A percentile compares a stretch with the other conserved stretches of the same genome.
phyloP scores from a whole-genome alignment of 2,113 vertebrate genomes.

The Alligator mississippiensis region DNA sequence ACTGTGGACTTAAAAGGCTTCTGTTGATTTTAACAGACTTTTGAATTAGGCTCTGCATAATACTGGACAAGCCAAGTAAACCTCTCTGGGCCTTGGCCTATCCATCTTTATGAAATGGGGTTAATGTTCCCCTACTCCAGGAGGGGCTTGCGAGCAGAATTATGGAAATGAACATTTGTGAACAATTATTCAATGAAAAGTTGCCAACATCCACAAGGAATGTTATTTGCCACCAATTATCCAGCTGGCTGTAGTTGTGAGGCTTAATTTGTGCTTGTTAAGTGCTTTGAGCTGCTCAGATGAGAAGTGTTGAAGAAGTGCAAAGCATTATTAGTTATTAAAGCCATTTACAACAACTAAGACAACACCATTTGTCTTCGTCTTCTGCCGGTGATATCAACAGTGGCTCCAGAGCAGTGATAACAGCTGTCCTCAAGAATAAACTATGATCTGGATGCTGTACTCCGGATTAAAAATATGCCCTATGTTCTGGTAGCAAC shows the following conservation, averaged over 20 bases:
- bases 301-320: not conserved
- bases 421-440: not conserved
- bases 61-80: not conserved
- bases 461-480: not conserved
- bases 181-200: not conserved
- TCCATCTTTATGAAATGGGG: not conserved
- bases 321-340: not conserved
- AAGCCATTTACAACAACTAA: not conserved
- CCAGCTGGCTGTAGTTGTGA: not conserved
- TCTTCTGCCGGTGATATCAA: not conserved
- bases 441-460: not conserved
- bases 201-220: slow-evolving; percentile 2
- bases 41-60: not conserved
- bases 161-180: not conserved
- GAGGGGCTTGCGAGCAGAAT: not conserved
- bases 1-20: not conserved
- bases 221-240: slow-evolving; percentile 24
- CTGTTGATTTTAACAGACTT: not conserved
- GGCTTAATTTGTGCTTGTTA: slow-evolving; percentile 2
- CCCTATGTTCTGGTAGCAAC: not conserved
- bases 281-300: not conserved
- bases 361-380: not conserved
- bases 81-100: not conserved
- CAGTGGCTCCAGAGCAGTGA: rapidly evolving
- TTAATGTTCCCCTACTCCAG: not conserved